Base-by-base conservation (phyloP, 2,113 vertebrate species). In the Malaclemys terrapin region DNA sequence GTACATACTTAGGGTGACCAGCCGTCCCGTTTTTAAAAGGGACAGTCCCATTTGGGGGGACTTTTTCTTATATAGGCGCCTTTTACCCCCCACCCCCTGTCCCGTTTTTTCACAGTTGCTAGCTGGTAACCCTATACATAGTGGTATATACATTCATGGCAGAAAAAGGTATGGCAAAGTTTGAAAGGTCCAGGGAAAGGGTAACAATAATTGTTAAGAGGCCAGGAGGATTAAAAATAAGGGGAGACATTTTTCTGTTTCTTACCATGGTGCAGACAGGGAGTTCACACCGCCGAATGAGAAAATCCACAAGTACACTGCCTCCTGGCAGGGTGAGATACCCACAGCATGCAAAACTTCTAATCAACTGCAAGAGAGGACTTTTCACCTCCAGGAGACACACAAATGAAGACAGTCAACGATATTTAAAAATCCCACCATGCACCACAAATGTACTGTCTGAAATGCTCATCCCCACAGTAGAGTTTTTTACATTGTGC, bases 251-350 rank as follows among this genome's bases (percentile, higher is more conserved):
- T 75, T n/a, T 14, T 80, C 42, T 62, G 75, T 52, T 10, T 14
- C 3, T 42, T 78, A 29, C 38, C 62, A 54, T 85, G 85, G 81
- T 19, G 49, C 59, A 59, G 27, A 4, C 3, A 75, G 53, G 2
- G 12, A 25, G 42, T 42, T 69, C 2, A 35, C 65, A 56, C 89
- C 90, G 79, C 45, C 47, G 62, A 85, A 93, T 53, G 85, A 92
- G 2, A 12, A 81, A 57, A 50, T 57, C 22, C n/a, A 92, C 88
- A 45, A 93, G 3, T 19, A 57, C 4, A 5, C 62, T 52, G 7
- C 76, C 92, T 62, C 90, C 69, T n/a, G 87, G 53, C 49, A 86
- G n/a, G 11, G 10, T 47, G 22, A 96, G n/a, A 84, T 78, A 93
- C 38, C 35, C n/a, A 27, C 31, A 47, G 22, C 38, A 49, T 9